Evolutionary conservation across 2,797 vertebrate genomes (phyloP).

Genomic region (Paramormyrops hopkinsi): DNA sequence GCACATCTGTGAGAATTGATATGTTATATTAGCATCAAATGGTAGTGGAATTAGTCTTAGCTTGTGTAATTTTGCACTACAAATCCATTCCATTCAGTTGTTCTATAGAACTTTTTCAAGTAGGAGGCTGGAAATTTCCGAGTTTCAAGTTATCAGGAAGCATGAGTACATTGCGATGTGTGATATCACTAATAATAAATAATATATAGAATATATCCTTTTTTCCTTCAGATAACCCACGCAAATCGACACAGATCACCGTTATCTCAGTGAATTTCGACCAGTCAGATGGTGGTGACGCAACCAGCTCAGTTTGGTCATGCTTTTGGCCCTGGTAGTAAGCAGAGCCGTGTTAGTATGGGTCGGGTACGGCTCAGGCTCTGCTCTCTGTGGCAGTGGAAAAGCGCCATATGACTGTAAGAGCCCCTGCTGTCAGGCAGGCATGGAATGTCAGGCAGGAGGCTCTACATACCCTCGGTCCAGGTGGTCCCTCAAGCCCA

Average conservation of each 20-base stretch:
- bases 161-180: not conserved
- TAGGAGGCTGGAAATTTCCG: not conserved
- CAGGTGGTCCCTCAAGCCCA: slow-evolving; percentile 67
- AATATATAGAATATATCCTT: not conserved
- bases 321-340: not conserved
- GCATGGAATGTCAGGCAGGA: not conserved
- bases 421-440: not conserved
- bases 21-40: not conserved
- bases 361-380: not conserved
- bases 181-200: not conserved
- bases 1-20: not conserved
- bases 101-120: not conserved
- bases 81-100: not conserved
- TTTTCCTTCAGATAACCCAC: not conserved
- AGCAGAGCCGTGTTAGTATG: not conserved
- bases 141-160: not conserved
- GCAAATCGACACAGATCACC: not conserved
- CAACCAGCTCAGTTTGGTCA: not conserved
- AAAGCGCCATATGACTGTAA: not conserved
- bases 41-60: not conserved
- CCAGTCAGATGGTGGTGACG: not conserved
- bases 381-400: not conserved
- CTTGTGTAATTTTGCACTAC: not conserved
- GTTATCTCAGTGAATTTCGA: not conserved
- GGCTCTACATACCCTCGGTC: slow-evolving; percentile 67